Evolutionary conservation across 1,140 invertebrate species (phyloP).

Genomic region (Drosophila sturtevanti): DNA sequence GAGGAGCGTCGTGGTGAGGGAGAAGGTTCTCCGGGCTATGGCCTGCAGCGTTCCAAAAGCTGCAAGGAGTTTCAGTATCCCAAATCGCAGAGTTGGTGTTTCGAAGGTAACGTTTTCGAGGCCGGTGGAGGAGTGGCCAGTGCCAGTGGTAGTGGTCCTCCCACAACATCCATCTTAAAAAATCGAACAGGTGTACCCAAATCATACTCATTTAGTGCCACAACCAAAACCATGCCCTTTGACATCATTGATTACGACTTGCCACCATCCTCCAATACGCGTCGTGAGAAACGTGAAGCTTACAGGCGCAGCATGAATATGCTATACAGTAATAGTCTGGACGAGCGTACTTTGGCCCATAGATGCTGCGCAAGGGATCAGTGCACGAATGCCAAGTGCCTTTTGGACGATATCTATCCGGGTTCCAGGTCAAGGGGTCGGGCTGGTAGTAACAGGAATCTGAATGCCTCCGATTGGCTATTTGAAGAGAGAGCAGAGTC

Average conservation of each 20-base stretch:
- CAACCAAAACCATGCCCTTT: conserved; percentile 78
- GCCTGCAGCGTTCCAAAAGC: conserved; percentile 75
- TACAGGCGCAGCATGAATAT: conserved; percentile 67
- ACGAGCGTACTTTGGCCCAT: conserved; percentile 54
- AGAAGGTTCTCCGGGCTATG: conserved; percentile 71
- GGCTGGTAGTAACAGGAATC: conserved; percentile 70
- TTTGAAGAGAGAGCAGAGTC: conserved; percentile 63
- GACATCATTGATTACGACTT: conserved; percentile 81
- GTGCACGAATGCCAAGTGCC: conserved; percentile 77
- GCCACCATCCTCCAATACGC: conserved; percentile 61
- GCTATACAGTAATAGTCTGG: conserved; percentile 72
- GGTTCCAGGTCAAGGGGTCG: conserved; percentile 43
- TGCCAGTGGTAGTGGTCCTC: conserved; percentile 11
- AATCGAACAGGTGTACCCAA: conserved; percentile 77
- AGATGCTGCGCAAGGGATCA: conserved; percentile 75
- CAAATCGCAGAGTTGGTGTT: conserved; percentile 81
- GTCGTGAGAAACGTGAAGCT: conserved; percentile 72
- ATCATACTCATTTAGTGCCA: conserved; percentile 79
- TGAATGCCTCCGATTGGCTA: conserved; percentile 70
- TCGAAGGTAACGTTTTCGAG: conserved; percentile 70
- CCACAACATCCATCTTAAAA: conserved; percentile 73
- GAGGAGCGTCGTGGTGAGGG: conserved; percentile 70
- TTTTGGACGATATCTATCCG: conserved; percentile 77
- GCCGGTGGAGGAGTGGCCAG: conserved; percentile 46
- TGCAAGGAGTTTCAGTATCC: conserved; percentile 82